A percentile compares a stretch with the other conserved stretches of the same genome.
Conservation (phyloP, 2,113 vertebrate genomes). For the Halichoerus grypus region DNA sequence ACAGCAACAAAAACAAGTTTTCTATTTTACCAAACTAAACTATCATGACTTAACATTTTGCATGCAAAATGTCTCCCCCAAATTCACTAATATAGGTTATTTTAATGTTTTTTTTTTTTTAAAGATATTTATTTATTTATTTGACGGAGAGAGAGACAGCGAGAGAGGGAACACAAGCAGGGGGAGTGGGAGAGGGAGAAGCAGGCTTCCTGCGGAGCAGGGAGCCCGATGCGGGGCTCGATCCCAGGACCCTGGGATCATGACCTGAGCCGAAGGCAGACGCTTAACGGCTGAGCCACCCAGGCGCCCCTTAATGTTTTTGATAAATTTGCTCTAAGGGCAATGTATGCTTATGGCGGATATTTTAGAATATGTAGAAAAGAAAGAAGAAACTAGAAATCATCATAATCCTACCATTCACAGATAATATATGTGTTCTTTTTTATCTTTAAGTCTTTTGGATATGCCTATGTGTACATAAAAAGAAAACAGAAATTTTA, state of each 20-base stretch:
- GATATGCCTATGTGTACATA: neutral
- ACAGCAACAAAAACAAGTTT: neutral
- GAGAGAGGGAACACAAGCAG: no score
- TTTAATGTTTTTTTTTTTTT: neutral
- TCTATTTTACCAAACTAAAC: neutral
- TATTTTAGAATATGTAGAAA: neutral
- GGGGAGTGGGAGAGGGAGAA: no score
- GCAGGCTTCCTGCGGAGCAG: no score
- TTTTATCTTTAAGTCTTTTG: neutral
- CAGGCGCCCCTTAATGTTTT: no score
- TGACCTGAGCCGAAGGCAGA: no score
- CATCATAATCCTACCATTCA: neutral
- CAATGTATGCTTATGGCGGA: neutral
- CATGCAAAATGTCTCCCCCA: neutral
- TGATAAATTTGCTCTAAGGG: neutral
- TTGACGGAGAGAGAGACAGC: no score
- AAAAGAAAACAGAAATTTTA: neutral
- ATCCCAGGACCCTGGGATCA: no score
- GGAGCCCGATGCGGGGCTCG: no score
- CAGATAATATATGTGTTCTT: neutral
- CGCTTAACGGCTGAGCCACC: no score
- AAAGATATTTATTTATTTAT: no score
- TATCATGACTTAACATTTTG: neutral
- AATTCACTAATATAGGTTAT: neutral
- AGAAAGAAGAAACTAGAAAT: neutral